These are phyloP conservation scores for Apodemus sylvaticus DNA, from an alignment of 2,113 vertebrate species.

Conservation along the genomic window DNA sequence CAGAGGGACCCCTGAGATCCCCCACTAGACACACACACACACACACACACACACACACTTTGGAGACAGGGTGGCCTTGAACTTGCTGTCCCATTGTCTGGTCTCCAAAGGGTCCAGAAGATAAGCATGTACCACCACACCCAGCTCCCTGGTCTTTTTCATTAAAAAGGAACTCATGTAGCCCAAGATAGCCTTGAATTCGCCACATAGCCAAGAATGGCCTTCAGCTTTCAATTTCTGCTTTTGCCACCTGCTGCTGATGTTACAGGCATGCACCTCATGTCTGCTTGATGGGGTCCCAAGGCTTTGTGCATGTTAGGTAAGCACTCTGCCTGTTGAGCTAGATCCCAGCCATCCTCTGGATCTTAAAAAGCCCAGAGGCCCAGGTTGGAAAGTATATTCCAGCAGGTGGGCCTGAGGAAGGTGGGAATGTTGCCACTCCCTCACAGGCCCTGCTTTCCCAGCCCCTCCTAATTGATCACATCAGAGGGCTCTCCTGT, in stretches of 20 bases:
- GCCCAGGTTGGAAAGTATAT: neutral
- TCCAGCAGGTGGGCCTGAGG: neutral
- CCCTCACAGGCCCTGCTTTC: neutral
- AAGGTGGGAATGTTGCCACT: neutral
- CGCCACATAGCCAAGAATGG: neutral
- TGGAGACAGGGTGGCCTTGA: neutral
- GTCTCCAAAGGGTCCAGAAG: neutral
- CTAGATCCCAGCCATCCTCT: neutral
- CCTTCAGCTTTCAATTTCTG: neutral
- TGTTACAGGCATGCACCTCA: neutral
- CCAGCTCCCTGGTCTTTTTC: neutral
- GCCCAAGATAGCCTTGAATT: neutral
- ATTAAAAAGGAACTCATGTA: neutral
- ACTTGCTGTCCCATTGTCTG: neutral
- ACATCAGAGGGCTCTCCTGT: neutral
- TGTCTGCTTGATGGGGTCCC: too few relatives aligned
- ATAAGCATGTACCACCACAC: neutral
- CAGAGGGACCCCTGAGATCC: neutral
- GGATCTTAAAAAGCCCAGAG: neutral
- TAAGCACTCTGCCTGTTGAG: neutral
- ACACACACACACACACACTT: neutral
- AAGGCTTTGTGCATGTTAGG: neutral
- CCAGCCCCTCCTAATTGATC: neutral
- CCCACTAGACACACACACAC: too few relatives aligned
- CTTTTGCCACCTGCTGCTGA: neutral